These are phyloP conservation scores for Syngnathus floridae DNA, from an alignment of 2,113 vertebrate genomes.

Conservation along the genomic window DNA sequence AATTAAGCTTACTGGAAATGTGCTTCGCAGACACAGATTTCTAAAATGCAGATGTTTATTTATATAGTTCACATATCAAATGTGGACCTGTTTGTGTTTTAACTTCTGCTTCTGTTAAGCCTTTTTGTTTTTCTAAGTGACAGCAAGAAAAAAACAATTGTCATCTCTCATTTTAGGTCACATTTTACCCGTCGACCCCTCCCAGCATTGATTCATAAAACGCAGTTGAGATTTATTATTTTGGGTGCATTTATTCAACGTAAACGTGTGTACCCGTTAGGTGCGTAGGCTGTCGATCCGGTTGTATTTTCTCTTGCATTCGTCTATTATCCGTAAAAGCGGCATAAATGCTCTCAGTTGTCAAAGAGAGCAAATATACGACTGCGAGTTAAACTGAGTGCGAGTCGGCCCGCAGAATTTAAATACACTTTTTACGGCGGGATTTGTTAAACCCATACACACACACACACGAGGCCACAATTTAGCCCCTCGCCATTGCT, in stretches of 20 bases:
- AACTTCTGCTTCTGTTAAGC: background rate
- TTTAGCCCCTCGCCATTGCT: constrained; percentile 46
- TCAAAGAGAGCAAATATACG: constrained; percentile 9
- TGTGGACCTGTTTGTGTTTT: background rate
- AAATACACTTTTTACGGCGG: constrained; percentile 49
- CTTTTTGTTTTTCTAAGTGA: background rate
- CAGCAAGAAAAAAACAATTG: background rate
- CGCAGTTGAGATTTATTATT: background rate
- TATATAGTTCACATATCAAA: constrained; percentile 13
- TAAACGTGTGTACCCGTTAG: background rate
- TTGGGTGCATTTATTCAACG: background rate
- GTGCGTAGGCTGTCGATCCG: background rate
- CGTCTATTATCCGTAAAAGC: background rate
- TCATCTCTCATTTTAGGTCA: background rate
- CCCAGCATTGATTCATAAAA: constrained; percentile 1
- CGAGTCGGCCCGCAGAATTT: constrained; percentile 27
- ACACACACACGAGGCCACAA: constrained; percentile 32
- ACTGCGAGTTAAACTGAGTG: constrained; percentile 16
- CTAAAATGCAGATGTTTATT: constrained; percentile 17
- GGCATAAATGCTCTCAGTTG: background rate
- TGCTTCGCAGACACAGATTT: background rate
- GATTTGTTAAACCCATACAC: constrained; percentile 46
- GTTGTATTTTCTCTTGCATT: background rate
- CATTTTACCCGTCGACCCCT: background rate
- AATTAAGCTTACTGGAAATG: constrained; percentile 11